phyloP scores from a whole-genome alignment of 2,888 invertebrate genomes.

The Nipponacmea schrenckii region DNA sequence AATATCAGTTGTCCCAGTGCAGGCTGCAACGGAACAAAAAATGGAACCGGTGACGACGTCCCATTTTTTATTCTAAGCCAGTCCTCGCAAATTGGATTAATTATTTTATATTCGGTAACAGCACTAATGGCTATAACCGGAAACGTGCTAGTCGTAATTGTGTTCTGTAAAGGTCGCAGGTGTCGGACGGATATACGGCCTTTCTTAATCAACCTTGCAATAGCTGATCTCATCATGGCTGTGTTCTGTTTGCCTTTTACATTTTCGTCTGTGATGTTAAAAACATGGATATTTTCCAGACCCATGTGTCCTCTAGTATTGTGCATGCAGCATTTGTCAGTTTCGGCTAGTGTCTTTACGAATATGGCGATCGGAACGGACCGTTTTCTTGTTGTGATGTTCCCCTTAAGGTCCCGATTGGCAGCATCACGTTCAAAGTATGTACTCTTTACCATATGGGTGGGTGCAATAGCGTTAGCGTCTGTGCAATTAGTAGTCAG shows the following conservation, averaged over 20 bases:
- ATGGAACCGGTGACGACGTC: background rate
- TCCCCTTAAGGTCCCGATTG: slow-evolving; percentile 66
- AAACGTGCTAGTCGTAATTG: slow-evolving; percentile 70
- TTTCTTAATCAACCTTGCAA: slow-evolving; percentile 85
- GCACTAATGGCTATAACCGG: slow-evolving; percentile 69
- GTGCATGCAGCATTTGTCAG: slow-evolving; percentile 70
- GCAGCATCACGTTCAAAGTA: slow-evolving; percentile 66
- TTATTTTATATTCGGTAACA: slow-evolving; percentile 69
- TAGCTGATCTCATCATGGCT: slow-evolving; percentile 91
- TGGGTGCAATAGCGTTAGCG: slow-evolving; percentile 65
- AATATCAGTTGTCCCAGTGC: too few species aligned
- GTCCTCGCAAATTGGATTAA: slow-evolving; percentile 44
- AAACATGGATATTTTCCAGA: slow-evolving; percentile 70
- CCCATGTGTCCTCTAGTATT: slow-evolving; percentile 70
- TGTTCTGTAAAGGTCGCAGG: slow-evolving; percentile 66
- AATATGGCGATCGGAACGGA: slow-evolving; percentile 70
- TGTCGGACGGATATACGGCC: slow-evolving; percentile 63
- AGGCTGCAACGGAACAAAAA: too few species aligned
- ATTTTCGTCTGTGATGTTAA: slow-evolving; percentile 70
- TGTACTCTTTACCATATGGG: slow-evolving; percentile 69
- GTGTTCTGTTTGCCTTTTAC: slow-evolving; percentile 91
- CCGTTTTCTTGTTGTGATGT: slow-evolving; percentile 63
- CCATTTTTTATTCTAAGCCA: slow-evolving; percentile 26
- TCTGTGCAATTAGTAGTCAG: slow-evolving; percentile 66
- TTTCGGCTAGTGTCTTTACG: slow-evolving; percentile 69